phyloP scores from a whole-genome alignment of 2,888 invertebrate species.

The Mesorhabditis spiculigera region DNA sequence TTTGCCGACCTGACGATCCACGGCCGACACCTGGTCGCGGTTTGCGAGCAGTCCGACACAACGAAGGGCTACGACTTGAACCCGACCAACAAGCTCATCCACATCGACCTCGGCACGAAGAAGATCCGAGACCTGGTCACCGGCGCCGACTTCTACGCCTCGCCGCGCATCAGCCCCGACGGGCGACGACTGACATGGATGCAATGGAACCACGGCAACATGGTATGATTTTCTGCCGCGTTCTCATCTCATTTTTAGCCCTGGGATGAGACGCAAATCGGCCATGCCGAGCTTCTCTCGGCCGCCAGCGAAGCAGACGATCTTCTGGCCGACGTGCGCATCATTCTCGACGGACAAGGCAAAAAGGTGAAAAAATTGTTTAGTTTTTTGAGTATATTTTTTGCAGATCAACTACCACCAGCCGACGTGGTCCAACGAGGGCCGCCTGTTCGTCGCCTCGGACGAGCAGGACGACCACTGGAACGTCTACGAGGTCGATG shows the following conservation, averaged over 20 bases:
- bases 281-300: conserved; percentile 39
- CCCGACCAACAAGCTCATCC: too few relatives aligned
- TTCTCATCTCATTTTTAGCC: conserved; percentile 53
- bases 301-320: conserved; percentile 52
- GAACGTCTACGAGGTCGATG: conserved; percentile 59
- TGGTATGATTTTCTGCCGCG: conserved; percentile 53
- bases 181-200: conserved; percentile 60
- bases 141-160: conserved; percentile 62
- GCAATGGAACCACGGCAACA: conserved; percentile 62
- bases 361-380: conserved; percentile 7
- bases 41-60: too few relatives aligned
- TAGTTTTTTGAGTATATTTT: not conserved
- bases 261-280: conserved; percentile 60
- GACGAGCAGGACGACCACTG: conserved; percentile 60
- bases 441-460: conserved; percentile 57
- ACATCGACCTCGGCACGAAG: too few relatives aligned
- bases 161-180: conserved; percentile 60
- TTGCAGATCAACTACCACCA: conserved; percentile 54
- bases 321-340: conserved; percentile 29
- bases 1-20: too few relatives aligned
- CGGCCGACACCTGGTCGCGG: too few relatives aligned
- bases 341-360: conserved; percentile 24
- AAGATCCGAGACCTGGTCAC: too few relatives aligned
- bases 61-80: too few relatives aligned
- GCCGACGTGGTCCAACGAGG: conserved; percentile 59